These are phyloP conservation scores for Neodiprion virginianus DNA, from an alignment of 1,140 invertebrate species.

Conservation along the genomic window DNA sequence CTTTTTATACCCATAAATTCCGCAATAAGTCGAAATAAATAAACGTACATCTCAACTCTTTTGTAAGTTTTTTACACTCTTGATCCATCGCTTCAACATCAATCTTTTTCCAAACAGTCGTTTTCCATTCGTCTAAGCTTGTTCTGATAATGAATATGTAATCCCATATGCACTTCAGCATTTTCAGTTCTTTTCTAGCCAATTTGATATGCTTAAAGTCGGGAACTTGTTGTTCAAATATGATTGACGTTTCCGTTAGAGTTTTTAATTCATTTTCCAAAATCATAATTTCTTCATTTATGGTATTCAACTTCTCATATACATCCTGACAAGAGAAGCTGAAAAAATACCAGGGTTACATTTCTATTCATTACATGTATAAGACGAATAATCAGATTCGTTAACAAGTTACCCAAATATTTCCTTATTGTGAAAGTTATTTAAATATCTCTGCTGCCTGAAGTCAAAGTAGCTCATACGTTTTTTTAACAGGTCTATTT, in stretches of 20 bases:
- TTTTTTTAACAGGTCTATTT: conserved; percentile 71
- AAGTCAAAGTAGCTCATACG: conserved; percentile 81
- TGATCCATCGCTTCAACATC: conserved; percentile 94
- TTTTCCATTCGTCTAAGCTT: conserved; percentile 90
- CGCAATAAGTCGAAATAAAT: conserved; percentile 12
- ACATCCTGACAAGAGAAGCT: conserved; percentile 73
- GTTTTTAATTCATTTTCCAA: conserved; percentile 75
- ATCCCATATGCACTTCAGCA: conserved; percentile 88
- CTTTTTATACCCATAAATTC: conserved; percentile 9
- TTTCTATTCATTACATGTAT: conserved; percentile 11
- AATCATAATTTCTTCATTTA: conserved; percentile 70
- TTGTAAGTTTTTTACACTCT: conserved; percentile 90
- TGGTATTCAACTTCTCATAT: conserved; percentile 78
- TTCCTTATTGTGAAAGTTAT: conserved; percentile 71
- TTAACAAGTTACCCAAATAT: conserved; percentile 70
- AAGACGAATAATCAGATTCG: not conserved
- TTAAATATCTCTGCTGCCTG: conserved; percentile 77
- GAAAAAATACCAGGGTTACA: conserved; percentile 37
- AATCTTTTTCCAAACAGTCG: conserved; percentile 90
- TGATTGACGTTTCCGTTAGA: conserved; percentile 75
- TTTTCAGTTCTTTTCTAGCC: conserved; percentile 78
- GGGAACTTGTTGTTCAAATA: conserved; percentile 87
- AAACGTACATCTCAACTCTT: conserved; percentile 73
- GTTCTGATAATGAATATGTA: conserved; percentile 83
- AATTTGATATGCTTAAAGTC: conserved; percentile 81